Evolutionary conservation across 2,797 vertebrate genomes (phyloP), one percentile per base, ranked within the genome.

Genomic region (Sebastes steindachneri): DNA sequence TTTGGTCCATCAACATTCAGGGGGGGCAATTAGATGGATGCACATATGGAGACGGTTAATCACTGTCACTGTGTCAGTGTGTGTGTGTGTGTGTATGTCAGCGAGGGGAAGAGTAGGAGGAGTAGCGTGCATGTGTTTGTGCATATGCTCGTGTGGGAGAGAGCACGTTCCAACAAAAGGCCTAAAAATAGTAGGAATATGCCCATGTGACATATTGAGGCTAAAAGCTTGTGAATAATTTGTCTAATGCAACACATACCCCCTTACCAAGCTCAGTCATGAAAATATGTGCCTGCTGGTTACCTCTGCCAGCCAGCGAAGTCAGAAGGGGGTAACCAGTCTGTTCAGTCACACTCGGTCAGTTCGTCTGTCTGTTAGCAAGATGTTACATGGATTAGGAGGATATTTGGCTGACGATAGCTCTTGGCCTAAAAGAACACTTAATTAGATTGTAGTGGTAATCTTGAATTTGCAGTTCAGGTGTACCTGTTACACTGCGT

Each of bases 181-280:
- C 85, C 94, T 94, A 94, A 94, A 94, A 94, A 95, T 95, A 95
- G 93, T 91, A 86, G 63, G 81, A 92, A 85, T 92, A 81, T 93
- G 83, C 86, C 90, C 90, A 88, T 94, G 94, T 94, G 94, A 93
- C 93, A 92, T 91, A 94, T 91, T 94, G 93, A 94, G 93, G 92
- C 90, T 94, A 94, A 94, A 94, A 93, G 93, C 93, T 93, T 90
- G 92, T 95, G 93, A 94, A 94, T 95, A 93, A 95, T 95, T 95
- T 93, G 88, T 91, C 81, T 91, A 88, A 92, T 90, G 90, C 89
- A 87, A 93, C 90, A 91, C 85, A 88, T 84, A 78, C 78, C 77
- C 77, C 68, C 77, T 64, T 75, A 78, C 68, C 57, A 63, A 85
- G 84, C 88, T 80, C 81, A 63, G 54, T 82, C 67, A 76, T 73